Evolutionary conservation across 2,888 invertebrate genomes (phyloP), one percentile per base, ranked within the genome.

Genomic region (Cheiracanthium punctorium): DNA sequence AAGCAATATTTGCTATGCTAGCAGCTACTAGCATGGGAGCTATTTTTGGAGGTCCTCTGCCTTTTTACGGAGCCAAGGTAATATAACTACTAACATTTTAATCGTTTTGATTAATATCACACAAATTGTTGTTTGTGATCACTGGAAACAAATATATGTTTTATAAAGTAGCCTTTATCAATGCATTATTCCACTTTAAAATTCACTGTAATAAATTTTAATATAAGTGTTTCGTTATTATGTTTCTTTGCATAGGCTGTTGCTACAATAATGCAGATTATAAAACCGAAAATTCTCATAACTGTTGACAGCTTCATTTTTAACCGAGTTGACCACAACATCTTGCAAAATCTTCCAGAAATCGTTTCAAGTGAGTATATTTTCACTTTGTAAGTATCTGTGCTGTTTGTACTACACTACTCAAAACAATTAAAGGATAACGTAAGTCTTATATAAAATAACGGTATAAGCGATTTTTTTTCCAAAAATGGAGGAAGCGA

Each of bases 21-120:
- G 87, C 81, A 24, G 80, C 81, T 28, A 67, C 81, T 8, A 87
- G 87, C 24, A 77, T 87, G 32, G 87, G 87, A 20, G 87, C 72
- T n/a, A 69, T 87, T 28, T 87, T 79, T 29, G 87, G 87, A 79
- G 87, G 87, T 20, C 81, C 87, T 41, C 58, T 87, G 28, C 87
- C 87, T 20, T 87, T 81, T 32, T 87, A 87, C 20, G 87, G 87
- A 8, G 76, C 81, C 17, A 87, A 87, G 73, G 87, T 87, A 77
- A 74, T 12, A 0, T 41, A 58, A 33, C 8, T 14, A 17, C 30
- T 69, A 20, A 69, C 5, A 10, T 5, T 65, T 29, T 10, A 4
- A 14, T 29, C 29, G 20, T 32, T 69, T 17, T 17, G 12, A 8
- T 37, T 37, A 8, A 37, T 8, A 37, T 37, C 5, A 37, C 12